Percentiles rank a stretch among this genome's conserved stretches.
Evolutionary conservation across 2,797 vertebrate genomes (phyloP).

Genomic region (Micrastur ruficollis): DNA sequence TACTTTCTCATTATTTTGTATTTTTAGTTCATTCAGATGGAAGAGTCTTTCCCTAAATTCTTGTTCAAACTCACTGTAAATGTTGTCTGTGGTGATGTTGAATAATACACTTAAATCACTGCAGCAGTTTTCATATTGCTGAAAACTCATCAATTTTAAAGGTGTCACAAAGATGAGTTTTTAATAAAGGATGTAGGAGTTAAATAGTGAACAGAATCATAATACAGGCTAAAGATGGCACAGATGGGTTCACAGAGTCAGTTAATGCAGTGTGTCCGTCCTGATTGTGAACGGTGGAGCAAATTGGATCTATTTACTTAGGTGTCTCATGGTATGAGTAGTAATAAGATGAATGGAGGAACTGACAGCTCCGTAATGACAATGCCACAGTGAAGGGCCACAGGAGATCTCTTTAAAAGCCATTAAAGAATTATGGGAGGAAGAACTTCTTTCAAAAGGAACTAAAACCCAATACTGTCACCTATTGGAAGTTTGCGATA

Average conservation of each 20-base stretch:
- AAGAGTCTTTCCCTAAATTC: neutral
- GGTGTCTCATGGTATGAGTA: neutral
- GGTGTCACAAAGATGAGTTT: neutral
- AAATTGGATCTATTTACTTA: neutral
- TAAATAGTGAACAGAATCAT: neutral
- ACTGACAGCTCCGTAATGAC: neutral
- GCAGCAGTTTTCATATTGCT: neutral
- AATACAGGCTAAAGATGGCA: neutral
- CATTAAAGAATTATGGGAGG: neutral
- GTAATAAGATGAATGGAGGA: neutral
- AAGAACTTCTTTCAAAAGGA: neutral
- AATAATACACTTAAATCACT: neutral
- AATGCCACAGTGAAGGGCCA: neutral
- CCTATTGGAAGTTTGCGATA: neutral
- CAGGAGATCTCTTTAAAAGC: neutral
- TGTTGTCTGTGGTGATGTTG: neutral
- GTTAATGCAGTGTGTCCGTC: neutral
- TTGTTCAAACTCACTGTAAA: neutral
- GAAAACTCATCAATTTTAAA: neutral
- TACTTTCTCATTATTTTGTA: neutral
- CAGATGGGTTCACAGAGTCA: neutral
- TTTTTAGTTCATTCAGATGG: neutral
- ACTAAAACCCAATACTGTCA: neutral
- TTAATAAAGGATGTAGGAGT: neutral
- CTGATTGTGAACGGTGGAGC: neutral